phyloP scores from a whole-genome alignment of 2,113 vertebrate genomes.

The Craseonycteris thonglongyai region DNA sequence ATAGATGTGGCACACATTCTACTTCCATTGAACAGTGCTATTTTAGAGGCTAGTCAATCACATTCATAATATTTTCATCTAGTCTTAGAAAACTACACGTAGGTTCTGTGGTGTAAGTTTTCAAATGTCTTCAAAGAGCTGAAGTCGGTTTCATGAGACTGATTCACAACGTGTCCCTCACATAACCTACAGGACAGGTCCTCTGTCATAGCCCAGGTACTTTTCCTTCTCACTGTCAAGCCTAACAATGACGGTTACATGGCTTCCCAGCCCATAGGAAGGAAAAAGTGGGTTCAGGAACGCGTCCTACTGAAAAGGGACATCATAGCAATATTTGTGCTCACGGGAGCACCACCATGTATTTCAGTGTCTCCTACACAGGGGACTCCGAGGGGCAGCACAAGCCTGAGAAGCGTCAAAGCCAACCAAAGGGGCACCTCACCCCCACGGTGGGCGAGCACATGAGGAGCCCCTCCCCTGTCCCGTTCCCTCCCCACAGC shows the following conservation, averaged over 20 bases:
- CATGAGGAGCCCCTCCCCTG: not conserved
- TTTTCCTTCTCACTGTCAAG: not conserved
- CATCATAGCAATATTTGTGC: not conserved
- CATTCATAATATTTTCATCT: not conserved
- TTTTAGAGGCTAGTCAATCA: not conserved
- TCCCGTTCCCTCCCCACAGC: too few species aligned
- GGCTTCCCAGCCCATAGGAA: not conserved
- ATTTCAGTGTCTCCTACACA: not conserved
- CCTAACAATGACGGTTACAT: not conserved
- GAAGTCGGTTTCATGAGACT: not conserved
- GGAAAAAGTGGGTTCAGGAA: not conserved
- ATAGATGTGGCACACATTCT: not conserved
- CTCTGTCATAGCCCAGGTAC: not conserved
- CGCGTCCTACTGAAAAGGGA: not conserved
- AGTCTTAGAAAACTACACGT: not conserved
- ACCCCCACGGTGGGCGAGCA: not conserved
- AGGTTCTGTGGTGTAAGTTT: not conserved
- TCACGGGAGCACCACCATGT: not conserved
- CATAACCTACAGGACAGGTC: not conserved
- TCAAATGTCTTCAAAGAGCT: not conserved
- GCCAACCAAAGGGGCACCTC: not conserved
- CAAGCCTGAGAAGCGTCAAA: not conserved
- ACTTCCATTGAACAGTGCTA: not conserved
- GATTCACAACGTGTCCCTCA: not conserved
- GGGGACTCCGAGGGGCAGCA: not conserved